Evolutionary conservation across 2,888 invertebrate genomes (phyloP).

Genomic region (Andrena trimmerana): DNA sequence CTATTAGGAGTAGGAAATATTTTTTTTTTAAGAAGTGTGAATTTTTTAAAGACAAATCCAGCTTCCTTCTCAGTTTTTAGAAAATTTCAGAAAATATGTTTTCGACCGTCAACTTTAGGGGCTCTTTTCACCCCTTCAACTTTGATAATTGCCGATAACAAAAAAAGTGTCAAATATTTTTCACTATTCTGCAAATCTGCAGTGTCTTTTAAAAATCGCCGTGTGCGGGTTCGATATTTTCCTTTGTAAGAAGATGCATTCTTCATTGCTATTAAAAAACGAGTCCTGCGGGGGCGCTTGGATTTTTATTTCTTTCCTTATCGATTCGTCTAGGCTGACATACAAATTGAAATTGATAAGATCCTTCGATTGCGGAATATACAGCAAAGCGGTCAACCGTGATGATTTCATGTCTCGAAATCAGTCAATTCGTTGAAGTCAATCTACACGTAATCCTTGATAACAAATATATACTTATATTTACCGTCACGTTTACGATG

Average conservation of each 20-base stretch:
- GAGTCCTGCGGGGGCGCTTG: background rate
- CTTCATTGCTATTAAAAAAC: background rate
- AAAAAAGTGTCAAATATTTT: no score
- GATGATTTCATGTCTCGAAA: background rate
- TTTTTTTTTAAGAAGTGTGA: no score
- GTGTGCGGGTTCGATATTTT: no score
- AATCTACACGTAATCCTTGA: background rate
- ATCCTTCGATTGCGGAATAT: background rate
- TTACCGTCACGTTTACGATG: background rate
- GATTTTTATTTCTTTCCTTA: background rate
- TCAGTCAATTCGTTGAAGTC: background rate
- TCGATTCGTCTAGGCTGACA: background rate
- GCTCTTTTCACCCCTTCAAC: no score
- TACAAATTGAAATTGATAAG: background rate
- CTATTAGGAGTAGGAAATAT: no score
- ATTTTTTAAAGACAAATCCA: no score
- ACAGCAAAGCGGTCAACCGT: background rate
- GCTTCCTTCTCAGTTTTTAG: no score
- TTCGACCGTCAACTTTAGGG: no score
- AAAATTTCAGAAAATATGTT: no score
- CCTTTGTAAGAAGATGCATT: background rate
- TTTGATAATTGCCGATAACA: no score
- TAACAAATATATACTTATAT: constrained; percentile 21
- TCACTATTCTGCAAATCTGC: no score
- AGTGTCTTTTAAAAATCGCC: no score